phyloP scores from a whole-genome alignment of 2,797 vertebrate genomes.

The Brotula barbata region DNA sequence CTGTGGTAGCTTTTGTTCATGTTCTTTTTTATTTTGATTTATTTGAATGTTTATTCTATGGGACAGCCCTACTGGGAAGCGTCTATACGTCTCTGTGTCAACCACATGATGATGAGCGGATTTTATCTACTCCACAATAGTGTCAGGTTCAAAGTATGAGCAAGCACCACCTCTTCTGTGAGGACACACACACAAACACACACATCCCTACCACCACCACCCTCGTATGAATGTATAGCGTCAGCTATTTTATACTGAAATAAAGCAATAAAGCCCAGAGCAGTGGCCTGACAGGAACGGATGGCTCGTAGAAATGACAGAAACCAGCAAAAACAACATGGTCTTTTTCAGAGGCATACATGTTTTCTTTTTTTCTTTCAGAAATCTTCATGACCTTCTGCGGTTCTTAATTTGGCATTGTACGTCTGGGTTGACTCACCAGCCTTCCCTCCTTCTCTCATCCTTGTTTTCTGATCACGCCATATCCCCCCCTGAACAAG shows the following conservation, averaged over 20 bases:
- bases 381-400: constrained; percentile 70
- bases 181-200: too few relatives aligned
- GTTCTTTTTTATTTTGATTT: too few relatives aligned
- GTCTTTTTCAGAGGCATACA: constrained; percentile 75
- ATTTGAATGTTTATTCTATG: too few relatives aligned
- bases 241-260: constrained; percentile 51
- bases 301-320: constrained; percentile 64
- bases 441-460: constrained; percentile 37
- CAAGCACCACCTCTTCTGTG: too few relatives aligned
- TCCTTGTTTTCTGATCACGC: constrained; percentile 42
- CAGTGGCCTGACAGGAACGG: constrained; percentile 59
- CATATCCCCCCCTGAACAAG: constrained; percentile 46
- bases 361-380: constrained; percentile 59
- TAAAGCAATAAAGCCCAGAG: constrained; percentile 40
- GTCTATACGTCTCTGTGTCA: too few relatives aligned
- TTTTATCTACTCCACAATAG: too few relatives aligned
- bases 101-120: too few relatives aligned
- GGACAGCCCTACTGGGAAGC: too few relatives aligned
- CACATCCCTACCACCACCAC: too few relatives aligned
- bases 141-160: too few relatives aligned
- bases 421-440: constrained; percentile 33
- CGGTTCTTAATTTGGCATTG: constrained; percentile 65
- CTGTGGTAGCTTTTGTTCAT: too few relatives aligned
- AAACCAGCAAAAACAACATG: constrained; percentile 58
- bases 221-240: too few relatives aligned